A percentile compares a stretch with the other conserved stretches of the same genome.
These are phyloP conservation scores for Pollimyrus isidori DNA, from an alignment of 2,113 vertebrate genomes.

Conservation along the genomic window DNA sequence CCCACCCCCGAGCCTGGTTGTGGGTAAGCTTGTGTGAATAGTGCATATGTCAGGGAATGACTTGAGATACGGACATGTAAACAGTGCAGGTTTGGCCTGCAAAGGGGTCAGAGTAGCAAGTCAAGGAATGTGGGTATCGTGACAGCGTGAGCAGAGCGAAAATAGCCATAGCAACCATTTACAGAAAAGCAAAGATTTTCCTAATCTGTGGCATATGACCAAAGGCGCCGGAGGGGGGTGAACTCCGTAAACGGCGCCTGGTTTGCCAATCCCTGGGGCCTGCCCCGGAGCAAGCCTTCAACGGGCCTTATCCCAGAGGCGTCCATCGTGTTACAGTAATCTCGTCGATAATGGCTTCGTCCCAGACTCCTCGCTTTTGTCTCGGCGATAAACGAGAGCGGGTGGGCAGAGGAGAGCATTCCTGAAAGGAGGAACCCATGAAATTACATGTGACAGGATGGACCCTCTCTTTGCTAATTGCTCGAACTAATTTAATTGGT, in stretches of 20 bases:
- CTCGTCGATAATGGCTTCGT: slow-evolving; percentile 8
- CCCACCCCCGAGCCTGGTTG: not conserved
- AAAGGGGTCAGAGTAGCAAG: not conserved
- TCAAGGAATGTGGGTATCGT: not conserved
- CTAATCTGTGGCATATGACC: not conserved
- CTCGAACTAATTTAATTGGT: slow-evolving; percentile 53
- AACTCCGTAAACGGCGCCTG: not conserved
- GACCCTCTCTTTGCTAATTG: slow-evolving; percentile 60
- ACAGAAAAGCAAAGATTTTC: not conserved
- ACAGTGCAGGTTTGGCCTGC: not conserved
- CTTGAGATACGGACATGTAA: not conserved
- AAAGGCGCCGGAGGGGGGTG: not conserved
- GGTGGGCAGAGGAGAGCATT: slow-evolving; percentile 29
- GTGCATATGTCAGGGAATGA: not conserved
- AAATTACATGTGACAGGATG: slow-evolving; percentile 49
- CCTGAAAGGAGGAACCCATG: slow-evolving; percentile 38
- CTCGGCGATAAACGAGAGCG: slow-evolving; percentile 28
- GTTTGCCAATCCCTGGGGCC: not conserved
- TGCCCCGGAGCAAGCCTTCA: not conserved
- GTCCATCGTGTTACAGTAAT: slow-evolving; percentile 2
- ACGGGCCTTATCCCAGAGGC: not conserved
- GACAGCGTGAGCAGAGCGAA: not conserved
- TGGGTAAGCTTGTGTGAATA: not conserved
- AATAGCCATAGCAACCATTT: not conserved
- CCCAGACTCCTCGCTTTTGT: not conserved